Evolutionary conservation across 2,888 invertebrate genomes (phyloP), one percentile per base, ranked within the genome.

Genomic region (Dendrolimus houi): DNA sequence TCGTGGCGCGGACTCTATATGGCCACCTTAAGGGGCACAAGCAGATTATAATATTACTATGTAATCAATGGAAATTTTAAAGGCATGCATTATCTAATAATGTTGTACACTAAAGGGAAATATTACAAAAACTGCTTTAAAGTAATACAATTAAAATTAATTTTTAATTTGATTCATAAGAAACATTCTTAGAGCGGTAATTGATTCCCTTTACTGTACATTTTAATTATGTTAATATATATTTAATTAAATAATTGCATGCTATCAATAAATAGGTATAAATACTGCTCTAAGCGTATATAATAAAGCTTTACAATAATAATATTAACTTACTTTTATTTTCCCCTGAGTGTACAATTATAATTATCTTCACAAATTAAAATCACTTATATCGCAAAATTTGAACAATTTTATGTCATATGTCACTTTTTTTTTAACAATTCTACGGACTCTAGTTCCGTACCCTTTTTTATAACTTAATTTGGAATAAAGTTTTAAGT

Each of bases 41-140:
- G 29, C 6, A 29, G 3, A 29, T 29, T 29, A 29, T 29, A 3
- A 29, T 29, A 29, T 29, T 29, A 29, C 6, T 29, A 29, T 29
- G 29, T 3, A 29, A 29, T 29, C 40, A 41, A 57, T 60, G 29
- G 47, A 42, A 41, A 59, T 52, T 56, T 56, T 63, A 62, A 62
- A 65, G 71, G 80, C 86, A 85, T 84, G 84, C 83, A 77, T 29
- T 29, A 29, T 6, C 0, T 6, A 29, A 29, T 29, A 29, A 0
- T 79, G 86, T 89, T 89, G 90, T 87, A 91, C 91, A 91, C 90
- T 91, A 91, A 91, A 91, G 91, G 91, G 91, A 91, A 85, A 81
- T 70, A 63, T 69, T 70, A 57, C 55, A 61, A 61, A 63, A 57
- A 61, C 64, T 57, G 59, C 42, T 59, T 58, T 59, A 65, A 64